Conservation (phyloP, 2,113 vertebrate genomes). For the Hemiscyllium ocellatum region DNA sequence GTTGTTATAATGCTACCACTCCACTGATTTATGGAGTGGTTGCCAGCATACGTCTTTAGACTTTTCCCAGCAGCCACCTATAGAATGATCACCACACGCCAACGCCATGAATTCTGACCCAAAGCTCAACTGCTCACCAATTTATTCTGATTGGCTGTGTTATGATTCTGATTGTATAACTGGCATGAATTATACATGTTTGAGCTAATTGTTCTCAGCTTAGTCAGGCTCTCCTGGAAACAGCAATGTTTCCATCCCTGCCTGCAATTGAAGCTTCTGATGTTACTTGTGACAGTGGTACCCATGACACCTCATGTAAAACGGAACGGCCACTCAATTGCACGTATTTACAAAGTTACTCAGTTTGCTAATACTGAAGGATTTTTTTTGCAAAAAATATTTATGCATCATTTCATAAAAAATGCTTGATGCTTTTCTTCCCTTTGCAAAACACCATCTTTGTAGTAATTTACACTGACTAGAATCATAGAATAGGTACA, state of each 20-base stretch:
- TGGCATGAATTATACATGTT: background rate
- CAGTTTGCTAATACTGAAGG: background rate
- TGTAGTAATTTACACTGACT: background rate
- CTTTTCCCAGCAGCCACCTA: background rate
- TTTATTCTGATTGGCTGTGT: background rate
- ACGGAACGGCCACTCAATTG: background rate
- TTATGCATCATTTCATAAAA: background rate
- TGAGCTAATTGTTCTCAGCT: background rate
- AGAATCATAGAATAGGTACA: background rate
- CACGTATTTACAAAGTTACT: background rate
- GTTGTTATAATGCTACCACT: background rate
- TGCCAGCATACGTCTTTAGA: background rate
- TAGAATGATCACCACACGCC: background rate
- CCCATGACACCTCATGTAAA: background rate
- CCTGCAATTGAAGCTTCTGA: background rate
- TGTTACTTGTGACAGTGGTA: too few species aligned
- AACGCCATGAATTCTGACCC: too few species aligned
- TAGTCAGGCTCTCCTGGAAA: background rate
- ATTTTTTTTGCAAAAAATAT: background rate
- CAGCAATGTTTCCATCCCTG: background rate
- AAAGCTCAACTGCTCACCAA: background rate
- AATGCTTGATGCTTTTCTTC: background rate
- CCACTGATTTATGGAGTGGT: background rate
- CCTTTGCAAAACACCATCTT: background rate
- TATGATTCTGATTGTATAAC: background rate